These are phyloP conservation scores for Paradisaea rubra DNA, from an alignment of 2,113 vertebrate species.

Conservation along the genomic window DNA sequence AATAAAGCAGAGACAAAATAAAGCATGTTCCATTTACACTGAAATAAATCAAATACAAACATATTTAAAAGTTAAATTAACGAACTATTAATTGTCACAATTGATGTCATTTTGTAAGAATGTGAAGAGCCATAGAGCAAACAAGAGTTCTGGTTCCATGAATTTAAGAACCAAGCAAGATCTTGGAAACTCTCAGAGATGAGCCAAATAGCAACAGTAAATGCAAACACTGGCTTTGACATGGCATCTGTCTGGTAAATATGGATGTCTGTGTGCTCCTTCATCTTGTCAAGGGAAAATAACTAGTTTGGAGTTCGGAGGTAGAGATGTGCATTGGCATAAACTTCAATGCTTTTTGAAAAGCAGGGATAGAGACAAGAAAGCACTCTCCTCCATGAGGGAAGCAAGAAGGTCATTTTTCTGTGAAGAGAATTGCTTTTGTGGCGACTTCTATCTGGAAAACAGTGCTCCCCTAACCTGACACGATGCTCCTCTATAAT, in stretches of 20 bases:
- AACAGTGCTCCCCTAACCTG: neutral
- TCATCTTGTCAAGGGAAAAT: neutral
- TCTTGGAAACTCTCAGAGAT: neutral
- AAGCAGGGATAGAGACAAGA: neutral
- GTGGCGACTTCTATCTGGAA: neutral
- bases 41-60: neutral
- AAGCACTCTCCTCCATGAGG: neutral
- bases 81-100: neutral
- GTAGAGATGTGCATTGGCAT: neutral
- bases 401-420: neutral
- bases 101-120: neutral
- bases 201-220: neutral
- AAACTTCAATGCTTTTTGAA: neutral
- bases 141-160: neutral
- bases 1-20: neutral
- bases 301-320: neutral
- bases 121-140: neutral
- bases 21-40: neutral
- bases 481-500: neutral
- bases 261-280: neutral
- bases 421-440: neutral
- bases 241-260: neutral
- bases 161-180: neutral
- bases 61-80: neutral
- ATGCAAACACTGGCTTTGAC: neutral